Percentiles rank a stretch among this genome's conserved stretches.
Conservation (phyloP, 2,888 invertebrate genomes). For the Strigamia crassipes region DNA sequence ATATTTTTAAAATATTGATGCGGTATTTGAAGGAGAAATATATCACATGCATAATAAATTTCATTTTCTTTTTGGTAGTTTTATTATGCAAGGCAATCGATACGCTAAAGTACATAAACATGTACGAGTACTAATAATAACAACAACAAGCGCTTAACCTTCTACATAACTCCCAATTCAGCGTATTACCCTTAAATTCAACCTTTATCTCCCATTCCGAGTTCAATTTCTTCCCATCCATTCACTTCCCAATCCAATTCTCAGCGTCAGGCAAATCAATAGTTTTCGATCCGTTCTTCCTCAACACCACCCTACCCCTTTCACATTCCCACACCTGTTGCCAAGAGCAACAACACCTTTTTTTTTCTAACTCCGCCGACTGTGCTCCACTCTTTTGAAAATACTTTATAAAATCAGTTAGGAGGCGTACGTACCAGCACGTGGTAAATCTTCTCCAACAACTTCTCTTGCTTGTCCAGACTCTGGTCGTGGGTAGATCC, state of each 20-base stretch:
- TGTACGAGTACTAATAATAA: not conserved
- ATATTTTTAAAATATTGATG: no score
- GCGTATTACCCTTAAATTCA: not conserved
- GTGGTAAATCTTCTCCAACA: slow-evolving; percentile 24
- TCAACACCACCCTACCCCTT: not conserved
- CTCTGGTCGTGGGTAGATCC: slow-evolving; percentile 16
- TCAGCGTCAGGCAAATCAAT: slow-evolving; percentile 25
- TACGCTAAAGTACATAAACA: not conserved
- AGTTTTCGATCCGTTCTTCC: not conserved
- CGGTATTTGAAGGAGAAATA: no score
- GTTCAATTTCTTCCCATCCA: not conserved
- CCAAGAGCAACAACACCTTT: slow-evolving; percentile 25
- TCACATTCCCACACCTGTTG: slow-evolving; percentile 31
- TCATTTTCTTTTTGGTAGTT: not conserved
- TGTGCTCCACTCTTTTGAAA: not conserved
- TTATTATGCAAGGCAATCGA: not conserved
- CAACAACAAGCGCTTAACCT: not conserved
- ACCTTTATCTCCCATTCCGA: not conserved
- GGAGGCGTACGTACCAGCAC: slow-evolving; percentile 1
- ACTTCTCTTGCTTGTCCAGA: slow-evolving; percentile 24
- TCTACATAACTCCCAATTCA: not conserved
- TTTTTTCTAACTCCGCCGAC: no score
- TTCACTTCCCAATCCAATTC: slow-evolving; percentile 16
- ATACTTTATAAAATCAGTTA: not conserved
- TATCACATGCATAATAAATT: not conserved